Conservation (phyloP, 2,888 invertebrate species). For the Strigamia transsilvanica region DNA sequence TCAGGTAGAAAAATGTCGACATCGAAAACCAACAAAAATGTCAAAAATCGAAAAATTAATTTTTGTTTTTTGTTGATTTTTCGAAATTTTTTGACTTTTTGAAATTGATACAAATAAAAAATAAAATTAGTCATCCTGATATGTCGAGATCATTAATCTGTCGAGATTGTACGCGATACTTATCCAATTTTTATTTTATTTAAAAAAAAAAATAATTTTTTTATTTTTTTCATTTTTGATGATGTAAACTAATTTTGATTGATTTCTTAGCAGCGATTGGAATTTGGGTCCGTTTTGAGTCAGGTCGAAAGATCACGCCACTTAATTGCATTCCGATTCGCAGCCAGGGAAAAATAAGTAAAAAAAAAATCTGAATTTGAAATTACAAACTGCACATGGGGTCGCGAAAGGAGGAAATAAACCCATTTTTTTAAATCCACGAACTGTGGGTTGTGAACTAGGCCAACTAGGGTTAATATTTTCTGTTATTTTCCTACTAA, state of each 20-base stretch:
- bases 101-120: background rate
- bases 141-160: background rate
- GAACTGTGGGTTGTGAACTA: background rate
- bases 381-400: background rate
- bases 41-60: too few species aligned
- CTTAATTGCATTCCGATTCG: background rate
- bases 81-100: background rate
- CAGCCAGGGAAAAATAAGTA: background rate
- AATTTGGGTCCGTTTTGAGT: background rate
- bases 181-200: conserved; percentile 3
- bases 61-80: background rate
- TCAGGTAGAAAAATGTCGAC: conserved; percentile 69
- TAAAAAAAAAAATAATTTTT: too few species aligned
- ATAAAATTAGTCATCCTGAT: conserved; percentile 8
- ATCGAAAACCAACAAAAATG: background rate
- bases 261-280: conserved; percentile 51
- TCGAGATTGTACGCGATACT: background rate
- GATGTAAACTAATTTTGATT: conserved; percentile 25
- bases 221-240: conserved; percentile 46
- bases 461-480: background rate
- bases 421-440: background rate
- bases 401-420: conserved; percentile 11
- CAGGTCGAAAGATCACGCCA: background rate
- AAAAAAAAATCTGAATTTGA: background rate
- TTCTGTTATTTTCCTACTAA: too few species aligned